These are phyloP conservation scores for Leucophenga montana DNA, from an alignment of 2,888 invertebrate genomes.

Conservation along the genomic window DNA sequence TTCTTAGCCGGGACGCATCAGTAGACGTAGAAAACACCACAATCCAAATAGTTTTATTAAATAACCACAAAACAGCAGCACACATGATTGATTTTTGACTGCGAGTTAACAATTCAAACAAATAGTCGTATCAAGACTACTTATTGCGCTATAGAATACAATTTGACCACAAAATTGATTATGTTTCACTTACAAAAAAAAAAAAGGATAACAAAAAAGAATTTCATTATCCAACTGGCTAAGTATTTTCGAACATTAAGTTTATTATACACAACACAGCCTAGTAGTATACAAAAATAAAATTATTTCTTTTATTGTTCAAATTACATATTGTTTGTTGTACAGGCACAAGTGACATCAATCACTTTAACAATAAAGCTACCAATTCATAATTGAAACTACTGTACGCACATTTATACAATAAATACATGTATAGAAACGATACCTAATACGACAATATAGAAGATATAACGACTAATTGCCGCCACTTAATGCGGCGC, in stretches of 20 bases:
- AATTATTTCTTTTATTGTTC: background rate
- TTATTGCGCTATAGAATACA: background rate
- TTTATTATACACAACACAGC: background rate
- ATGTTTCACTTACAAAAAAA: background rate
- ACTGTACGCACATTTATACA: slow-evolving; percentile 34
- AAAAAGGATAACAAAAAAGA: background rate
- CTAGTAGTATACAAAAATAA: background rate
- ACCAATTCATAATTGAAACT: slow-evolving; percentile 61
- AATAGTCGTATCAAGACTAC: background rate
- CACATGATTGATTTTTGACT: background rate
- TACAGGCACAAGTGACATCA: slow-evolving; percentile 29
- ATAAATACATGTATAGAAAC: slow-evolving; percentile 11
- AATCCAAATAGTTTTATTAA: background rate
- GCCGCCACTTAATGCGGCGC: slow-evolving; percentile 57
- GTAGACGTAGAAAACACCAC: background rate
- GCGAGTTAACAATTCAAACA: background rate
- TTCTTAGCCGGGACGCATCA: too few relatives aligned
- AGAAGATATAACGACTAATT: slow-evolving; percentile 49
- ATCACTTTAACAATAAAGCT: slow-evolving; percentile 56
- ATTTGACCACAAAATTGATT: slow-evolving; percentile 7
- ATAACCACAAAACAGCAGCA: background rate
- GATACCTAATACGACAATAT: slow-evolving; percentile 9
- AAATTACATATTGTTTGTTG: background rate
- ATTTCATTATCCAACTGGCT: slow-evolving; percentile 1
- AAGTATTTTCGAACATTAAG: slow-evolving; percentile 9